These are phyloP conservation scores for Euleptes europaea DNA, from an alignment of 2,113 vertebrate genomes.

Conservation along the genomic window DNA sequence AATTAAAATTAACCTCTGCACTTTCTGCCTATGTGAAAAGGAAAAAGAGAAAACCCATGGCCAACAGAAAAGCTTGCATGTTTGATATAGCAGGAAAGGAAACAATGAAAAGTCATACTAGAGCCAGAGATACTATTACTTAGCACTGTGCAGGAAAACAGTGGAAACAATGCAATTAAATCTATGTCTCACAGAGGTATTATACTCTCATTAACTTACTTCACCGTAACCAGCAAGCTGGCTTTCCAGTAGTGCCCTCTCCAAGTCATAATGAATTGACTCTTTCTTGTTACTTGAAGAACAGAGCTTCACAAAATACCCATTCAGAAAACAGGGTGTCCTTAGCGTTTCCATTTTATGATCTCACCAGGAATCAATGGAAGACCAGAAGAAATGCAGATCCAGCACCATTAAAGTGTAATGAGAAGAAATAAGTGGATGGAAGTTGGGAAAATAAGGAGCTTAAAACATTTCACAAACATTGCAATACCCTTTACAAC, in stretches of 20 bases:
- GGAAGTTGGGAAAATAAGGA: not conserved
- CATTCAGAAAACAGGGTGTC: not conserved
- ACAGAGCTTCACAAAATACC: not conserved
- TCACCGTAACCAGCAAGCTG: not conserved
- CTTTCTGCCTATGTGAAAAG: not conserved
- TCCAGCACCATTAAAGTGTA: not conserved
- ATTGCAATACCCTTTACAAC: not conserved
- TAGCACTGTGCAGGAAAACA: constrained; percentile 10
- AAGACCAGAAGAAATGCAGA: not conserved
- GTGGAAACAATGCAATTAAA: constrained; percentile 3
- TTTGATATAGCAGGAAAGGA: constrained; percentile 15
- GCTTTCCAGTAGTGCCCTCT: constrained; percentile 9
- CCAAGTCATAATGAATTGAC: constrained; percentile 12
- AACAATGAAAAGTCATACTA: not conserved
- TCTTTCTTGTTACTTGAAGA: not conserved
- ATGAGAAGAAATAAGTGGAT: not conserved
- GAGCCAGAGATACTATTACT: not conserved
- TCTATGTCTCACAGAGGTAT: constrained; percentile 8
- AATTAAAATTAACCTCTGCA: not conserved
- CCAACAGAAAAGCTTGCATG: not conserved
- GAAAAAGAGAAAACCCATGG: not conserved
- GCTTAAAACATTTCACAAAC: not conserved
- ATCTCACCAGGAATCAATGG: constrained; percentile 12
- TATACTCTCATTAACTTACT: not conserved
- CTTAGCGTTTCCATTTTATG: not conserved